Conservation (phyloP, 1,140 invertebrate species). For the Elysia chlorotica region DNA sequence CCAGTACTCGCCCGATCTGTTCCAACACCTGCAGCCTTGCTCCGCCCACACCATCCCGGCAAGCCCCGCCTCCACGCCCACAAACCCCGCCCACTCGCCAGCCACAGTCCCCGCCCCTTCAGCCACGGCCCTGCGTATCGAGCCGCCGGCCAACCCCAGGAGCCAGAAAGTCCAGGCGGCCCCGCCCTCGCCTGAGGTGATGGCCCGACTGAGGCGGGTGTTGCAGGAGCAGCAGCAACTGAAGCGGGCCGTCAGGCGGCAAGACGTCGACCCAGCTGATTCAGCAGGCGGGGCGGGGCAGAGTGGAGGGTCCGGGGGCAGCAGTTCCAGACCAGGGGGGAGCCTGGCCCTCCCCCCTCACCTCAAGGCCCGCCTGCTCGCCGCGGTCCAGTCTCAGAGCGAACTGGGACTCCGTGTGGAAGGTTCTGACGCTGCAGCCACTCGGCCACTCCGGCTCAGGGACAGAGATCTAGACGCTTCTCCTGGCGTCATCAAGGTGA, state of each 20-base stretch:
- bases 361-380: too few relatives aligned
- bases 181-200: slow-evolving; percentile 7
- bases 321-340: neutral
- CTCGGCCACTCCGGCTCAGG: too few relatives aligned
- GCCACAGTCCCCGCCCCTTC: too few relatives aligned
- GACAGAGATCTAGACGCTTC: too few relatives aligned
- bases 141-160: neutral
- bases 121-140: neutral
- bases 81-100: too few relatives aligned
- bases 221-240: neutral
- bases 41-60: neutral
- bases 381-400: too few relatives aligned
- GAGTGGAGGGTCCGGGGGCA: neutral
- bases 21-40: neutral
- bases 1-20: slow-evolving; percentile 26
- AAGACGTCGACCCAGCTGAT: neutral
- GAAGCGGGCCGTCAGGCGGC: neutral
- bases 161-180: slow-evolving; percentile 8
- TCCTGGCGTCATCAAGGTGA: too few relatives aligned
- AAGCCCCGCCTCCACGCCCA: neutral
- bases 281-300: neutral
- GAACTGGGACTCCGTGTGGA: too few relatives aligned
- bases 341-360: too few relatives aligned
- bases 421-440: too few relatives aligned
- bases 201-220: neutral